Conservation (phyloP, 2,797 vertebrate species). For the Pseudotriccus pelzelni region DNA sequence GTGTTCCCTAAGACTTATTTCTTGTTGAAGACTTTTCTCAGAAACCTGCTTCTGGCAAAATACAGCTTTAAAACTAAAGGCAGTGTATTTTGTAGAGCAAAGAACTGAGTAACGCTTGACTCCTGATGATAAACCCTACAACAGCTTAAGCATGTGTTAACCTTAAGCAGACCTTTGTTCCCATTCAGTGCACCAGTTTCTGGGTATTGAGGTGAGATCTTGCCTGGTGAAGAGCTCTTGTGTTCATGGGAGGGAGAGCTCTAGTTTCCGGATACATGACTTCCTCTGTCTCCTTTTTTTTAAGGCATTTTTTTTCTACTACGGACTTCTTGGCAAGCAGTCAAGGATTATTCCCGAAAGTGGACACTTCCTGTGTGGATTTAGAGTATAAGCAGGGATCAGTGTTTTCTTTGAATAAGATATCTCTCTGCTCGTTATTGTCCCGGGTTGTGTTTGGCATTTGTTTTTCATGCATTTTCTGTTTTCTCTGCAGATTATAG, state of each 20-base stretch:
- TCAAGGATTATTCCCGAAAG: not conserved
- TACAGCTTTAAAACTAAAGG: not conserved
- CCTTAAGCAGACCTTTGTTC: not conserved
- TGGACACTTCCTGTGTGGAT: not conserved
- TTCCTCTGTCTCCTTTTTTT: not conserved
- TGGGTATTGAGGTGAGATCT: not conserved
- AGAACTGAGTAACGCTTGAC: not conserved
- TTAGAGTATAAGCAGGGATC: not conserved
- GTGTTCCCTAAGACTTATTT: not conserved
- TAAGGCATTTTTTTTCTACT: not conserved
- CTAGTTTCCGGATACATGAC: not conserved
- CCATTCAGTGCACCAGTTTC: not conserved
- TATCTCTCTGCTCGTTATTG: not conserved
- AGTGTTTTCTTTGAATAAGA: not conserved
- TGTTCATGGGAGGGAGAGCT: not conserved
- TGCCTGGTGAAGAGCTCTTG: not conserved
- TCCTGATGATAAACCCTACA: not conserved
- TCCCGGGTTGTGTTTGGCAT: not conserved
- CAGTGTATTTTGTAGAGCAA: not conserved
- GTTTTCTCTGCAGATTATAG: conserved; percentile 81
- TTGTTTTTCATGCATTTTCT: not conserved
- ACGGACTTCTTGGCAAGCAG: not conserved
- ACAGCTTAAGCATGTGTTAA: not conserved
- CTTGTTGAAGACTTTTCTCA: not conserved
- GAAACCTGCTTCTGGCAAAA: not conserved